These are phyloP conservation scores for Sus cebifrons DNA, from an alignment of 2,797 vertebrate genomes.

Conservation along the genomic window DNA sequence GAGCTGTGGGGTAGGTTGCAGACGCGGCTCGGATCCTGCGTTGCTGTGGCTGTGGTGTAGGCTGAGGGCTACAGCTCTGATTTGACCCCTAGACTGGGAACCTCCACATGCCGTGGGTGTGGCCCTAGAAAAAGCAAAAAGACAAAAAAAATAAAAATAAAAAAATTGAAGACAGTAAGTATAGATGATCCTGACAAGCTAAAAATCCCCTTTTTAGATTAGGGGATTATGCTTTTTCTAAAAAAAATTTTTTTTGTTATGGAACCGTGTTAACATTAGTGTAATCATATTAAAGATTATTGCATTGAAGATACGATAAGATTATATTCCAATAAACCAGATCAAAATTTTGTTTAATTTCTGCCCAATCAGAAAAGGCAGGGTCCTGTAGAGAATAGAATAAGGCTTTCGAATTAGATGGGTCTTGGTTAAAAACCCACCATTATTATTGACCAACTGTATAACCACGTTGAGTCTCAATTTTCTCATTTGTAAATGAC, in stretches of 20 bases:
- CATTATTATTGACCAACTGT: background rate
- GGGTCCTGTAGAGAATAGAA: rapidly evolving
- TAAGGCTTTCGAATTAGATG: background rate
- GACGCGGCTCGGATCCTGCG: too few species aligned
- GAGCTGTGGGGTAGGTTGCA: too few species aligned
- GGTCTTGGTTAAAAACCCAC: background rate
- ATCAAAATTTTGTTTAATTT: background rate
- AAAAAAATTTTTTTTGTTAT: background rate
- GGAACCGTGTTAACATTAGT: background rate
- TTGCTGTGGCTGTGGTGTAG: too few species aligned
- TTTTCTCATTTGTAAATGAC: background rate
- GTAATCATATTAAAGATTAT: background rate
- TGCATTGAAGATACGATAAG: background rate
- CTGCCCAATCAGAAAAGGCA: background rate
- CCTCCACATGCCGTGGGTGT: too few species aligned
- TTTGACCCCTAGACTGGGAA: too few species aligned
- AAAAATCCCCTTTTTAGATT: background rate
- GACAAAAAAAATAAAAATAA: too few species aligned
- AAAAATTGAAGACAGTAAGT: background rate
- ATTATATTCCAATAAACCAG: background rate
- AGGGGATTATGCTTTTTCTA: background rate
- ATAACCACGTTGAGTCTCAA: background rate
- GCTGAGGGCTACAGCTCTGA: too few species aligned
- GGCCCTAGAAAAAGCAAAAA: too few species aligned
- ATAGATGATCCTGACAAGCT: background rate